Base-by-base conservation (phyloP, 2,797 vertebrate species). In the Alosa sapidissima region DNA sequence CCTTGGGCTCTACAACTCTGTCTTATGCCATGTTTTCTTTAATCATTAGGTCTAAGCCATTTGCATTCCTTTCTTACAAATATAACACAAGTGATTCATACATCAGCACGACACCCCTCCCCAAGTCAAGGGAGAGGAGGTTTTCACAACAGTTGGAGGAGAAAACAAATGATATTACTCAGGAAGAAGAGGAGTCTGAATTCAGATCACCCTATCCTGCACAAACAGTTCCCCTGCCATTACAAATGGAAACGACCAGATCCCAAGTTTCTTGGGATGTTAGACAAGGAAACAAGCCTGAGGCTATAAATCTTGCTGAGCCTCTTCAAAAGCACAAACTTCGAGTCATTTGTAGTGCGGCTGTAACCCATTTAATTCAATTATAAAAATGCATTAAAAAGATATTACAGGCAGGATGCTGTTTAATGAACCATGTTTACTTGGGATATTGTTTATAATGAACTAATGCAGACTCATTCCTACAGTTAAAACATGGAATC, bases 351-450 rank as follows among this genome's bases (percentile, higher is more conserved):
- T 94, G 93, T 92, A 93, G 93, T 91, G 93, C 93, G 92, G 87
- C 90, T 91, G 92, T 93, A 95, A 94, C 93, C 93, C 94, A 96
- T 96, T 95, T 96, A 94, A 96, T 96, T 96, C 92, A 96, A 96
- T 96, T 95, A 95, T 93, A 95, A 95, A 95, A 95, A 96, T 95
- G 92, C 95, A 96, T 96, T 96, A 96, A 96, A 96, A 96, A 95
- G 94, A 95, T 96, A 96, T 96, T 96, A 96, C 91, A 91, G 90
- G 85, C 89, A 92, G 91, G 94, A 94, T 88, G 93, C 93, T 92
- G 95, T 95, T 94, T 95, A 96, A 96, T 96, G 95, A 96, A 94
- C 94, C 95, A 94, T 96, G 94, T 94, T 95, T 94, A 95, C 95
- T 95, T 92, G 92, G 90, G 94, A 95, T 95, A 94, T 95, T 95